Conservation (phyloP, 2,888 invertebrate genomes). For the Ceraclea dissimilis region DNA sequence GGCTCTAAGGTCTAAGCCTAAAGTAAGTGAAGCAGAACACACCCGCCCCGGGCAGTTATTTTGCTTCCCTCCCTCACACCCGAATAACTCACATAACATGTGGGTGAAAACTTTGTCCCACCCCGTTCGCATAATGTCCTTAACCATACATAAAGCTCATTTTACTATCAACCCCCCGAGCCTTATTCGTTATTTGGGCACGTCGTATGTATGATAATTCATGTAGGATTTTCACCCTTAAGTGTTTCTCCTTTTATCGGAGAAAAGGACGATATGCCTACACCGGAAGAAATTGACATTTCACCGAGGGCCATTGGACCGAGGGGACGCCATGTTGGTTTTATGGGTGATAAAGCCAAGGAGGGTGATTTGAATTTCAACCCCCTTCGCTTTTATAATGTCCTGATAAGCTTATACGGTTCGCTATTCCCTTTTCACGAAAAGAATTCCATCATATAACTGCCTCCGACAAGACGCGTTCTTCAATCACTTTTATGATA, state of each 20-base stretch:
- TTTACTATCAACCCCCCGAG: slow-evolving; percentile 7
- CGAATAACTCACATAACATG: slow-evolving; percentile 23
- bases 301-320: slow-evolving; percentile 25
- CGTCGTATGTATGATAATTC: not conserved
- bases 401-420: slow-evolving; percentile 26
- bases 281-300: slow-evolving; percentile 26
- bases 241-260: slow-evolving; percentile 9
- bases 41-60: slow-evolving; percentile 24
- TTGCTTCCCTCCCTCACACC: slow-evolving; percentile 20
- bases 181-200: not conserved
- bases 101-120: slow-evolving; percentile 17
- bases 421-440: slow-evolving; percentile 12
- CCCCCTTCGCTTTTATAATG: slow-evolving; percentile 19
- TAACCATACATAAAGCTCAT: slow-evolving; percentile 15
- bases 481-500: slow-evolving; percentile 21
- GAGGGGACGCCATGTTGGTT: slow-evolving; percentile 25
- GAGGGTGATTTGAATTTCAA: slow-evolving; percentile 17
- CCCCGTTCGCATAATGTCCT: slow-evolving; percentile 21
- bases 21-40: not conserved
- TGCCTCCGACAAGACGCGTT: slow-evolving; percentile 13
- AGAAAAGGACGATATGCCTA: slow-evolving; percentile 22
- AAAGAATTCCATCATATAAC: slow-evolving; percentile 15
- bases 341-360: slow-evolving; percentile 24
- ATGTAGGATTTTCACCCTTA: slow-evolving; percentile 19
- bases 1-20: not conserved